These are phyloP conservation scores for Picathartes gymnocephalus DNA, from an alignment of 2,113 vertebrate genomes.

Conservation along the genomic window DNA sequence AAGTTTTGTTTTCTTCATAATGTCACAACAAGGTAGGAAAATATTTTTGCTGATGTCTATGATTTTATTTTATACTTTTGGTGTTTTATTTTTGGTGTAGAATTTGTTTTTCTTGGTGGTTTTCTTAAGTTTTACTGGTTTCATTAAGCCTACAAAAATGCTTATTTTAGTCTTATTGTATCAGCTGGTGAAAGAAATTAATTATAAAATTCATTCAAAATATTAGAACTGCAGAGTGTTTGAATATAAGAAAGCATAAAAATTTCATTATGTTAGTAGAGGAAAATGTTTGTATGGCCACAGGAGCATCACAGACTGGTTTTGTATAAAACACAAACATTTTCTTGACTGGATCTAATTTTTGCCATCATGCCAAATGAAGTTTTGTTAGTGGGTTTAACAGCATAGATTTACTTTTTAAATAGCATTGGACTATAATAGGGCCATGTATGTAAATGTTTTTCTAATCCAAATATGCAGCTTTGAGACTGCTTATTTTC, in stretches of 20 bases:
- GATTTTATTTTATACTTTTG: slow-evolving; percentile 17
- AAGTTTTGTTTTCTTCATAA: slow-evolving; percentile 67
- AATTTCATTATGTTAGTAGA: background rate
- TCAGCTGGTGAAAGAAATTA: background rate
- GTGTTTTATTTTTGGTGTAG: slow-evolving; percentile 23
- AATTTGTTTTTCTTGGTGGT: background rate
- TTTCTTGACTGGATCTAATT: background rate
- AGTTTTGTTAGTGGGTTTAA: background rate
- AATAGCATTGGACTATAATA: background rate
- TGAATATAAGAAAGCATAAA: background rate
- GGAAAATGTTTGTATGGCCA: background rate
- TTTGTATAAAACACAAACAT: background rate
- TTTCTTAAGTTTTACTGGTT: background rate
- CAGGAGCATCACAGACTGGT: background rate
- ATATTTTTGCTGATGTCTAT: slow-evolving; percentile 41
- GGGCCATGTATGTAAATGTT: background rate
- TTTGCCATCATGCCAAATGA: background rate
- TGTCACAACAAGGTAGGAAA: slow-evolving; percentile 71
- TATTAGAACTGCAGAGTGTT: background rate
- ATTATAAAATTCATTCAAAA: background rate
- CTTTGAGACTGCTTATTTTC: background rate
- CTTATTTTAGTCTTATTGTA: background rate
- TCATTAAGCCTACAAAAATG: background rate
- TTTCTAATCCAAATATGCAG: background rate
- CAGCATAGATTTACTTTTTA: background rate